Conservation (phyloP, 2,113 vertebrate genomes). For the Mugil cephalus region DNA sequence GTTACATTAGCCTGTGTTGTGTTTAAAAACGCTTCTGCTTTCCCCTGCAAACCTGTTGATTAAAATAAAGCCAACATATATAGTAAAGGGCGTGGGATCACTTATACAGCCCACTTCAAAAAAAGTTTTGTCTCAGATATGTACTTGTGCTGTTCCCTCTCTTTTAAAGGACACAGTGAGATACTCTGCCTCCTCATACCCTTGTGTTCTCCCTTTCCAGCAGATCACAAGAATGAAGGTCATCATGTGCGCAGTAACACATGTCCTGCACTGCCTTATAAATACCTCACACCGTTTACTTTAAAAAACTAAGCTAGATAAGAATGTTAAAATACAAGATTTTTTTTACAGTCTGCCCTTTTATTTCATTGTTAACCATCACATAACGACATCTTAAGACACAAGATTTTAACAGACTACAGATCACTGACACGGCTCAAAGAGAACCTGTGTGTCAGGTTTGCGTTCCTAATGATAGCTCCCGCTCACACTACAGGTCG, state of each 20-base stretch:
- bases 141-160: background rate
- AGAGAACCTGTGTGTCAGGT: background rate
- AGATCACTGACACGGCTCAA: background rate
- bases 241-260: constrained; percentile 17
- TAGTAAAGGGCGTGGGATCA: background rate
- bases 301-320: background rate
- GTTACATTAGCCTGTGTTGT: too few species aligned
- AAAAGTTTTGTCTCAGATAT: too few species aligned
- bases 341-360: too few species aligned
- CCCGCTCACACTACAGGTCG: constrained; percentile 54
- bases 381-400: background rate
- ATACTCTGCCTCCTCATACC: background rate
- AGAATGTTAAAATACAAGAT: too few species aligned
- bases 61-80: background rate
- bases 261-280: background rate
- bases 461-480: constrained; percentile 10
- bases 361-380: background rate
- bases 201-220: background rate
- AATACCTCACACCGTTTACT: background rate
- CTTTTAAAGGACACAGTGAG: background rate
- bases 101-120: too few species aligned
- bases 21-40: background rate
- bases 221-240: constrained; percentile 1
- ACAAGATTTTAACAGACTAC: background rate
- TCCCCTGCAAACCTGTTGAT: background rate